Evolutionary conservation across 2,888 invertebrate species (phyloP), one percentile per base, ranked within the genome.

Genomic region (Chirona hameri): DNA sequence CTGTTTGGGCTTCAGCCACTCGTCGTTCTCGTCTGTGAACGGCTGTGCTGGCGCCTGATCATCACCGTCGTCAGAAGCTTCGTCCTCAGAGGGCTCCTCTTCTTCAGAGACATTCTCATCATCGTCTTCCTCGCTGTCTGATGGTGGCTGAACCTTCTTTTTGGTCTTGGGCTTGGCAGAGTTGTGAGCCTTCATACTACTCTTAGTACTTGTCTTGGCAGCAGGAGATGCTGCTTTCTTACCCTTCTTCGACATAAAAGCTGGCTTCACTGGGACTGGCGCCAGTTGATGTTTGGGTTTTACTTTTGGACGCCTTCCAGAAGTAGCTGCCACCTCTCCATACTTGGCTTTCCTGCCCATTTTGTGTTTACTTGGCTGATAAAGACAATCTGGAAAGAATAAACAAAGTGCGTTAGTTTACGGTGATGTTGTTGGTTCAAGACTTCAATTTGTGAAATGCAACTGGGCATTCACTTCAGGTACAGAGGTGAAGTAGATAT

Each of bases 61-160:
- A 52, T 83, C 83, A 5, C 81, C 81, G 15, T 79, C 82, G 27
- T 29, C 82, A 5, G 76, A 81, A 15, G n/a, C 82, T 15, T 81
- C 52, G 60, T 81, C 76, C 72, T 69, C 82, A 24, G 29, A 29
- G 57, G 81, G 31, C 80, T 83, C 46, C 81, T 52, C 81, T 5
- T 79, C 79, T 55, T 57, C 60, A 18, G 52, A 76, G 55, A 10
- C 65, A 14, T 79, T 15, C 10, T 60, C 82, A 1, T 82, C 82
- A 9, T 55, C 79, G 15, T 82, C 82, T 27, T 76, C 82, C n/a
- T 76, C 82, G 21, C 79, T 79, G 27, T 76, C 57, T 29, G 46
- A 27, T 5, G 46, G 57, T 15, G 48, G n/a, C 48, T 79, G 10
- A 4, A 55, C 52, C 31, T 27, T 72, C 82, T 72, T 69, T 52